phyloP scores from a whole-genome alignment of 2,888 invertebrate species.

The Zaprionus lineosus region DNA sequence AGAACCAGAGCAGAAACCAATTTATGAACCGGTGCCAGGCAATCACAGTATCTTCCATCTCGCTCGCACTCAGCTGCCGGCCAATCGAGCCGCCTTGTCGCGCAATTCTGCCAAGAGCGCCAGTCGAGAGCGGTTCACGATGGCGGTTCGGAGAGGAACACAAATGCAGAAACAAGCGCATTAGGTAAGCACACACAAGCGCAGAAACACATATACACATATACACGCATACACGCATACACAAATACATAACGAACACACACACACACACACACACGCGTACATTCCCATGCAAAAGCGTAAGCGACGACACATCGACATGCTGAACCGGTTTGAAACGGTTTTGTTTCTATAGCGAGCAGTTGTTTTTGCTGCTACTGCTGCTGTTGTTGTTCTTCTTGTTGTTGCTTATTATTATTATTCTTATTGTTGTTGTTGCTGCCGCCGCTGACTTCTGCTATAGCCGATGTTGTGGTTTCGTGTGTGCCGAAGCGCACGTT shows the following conservation, averaged over 20 bases:
- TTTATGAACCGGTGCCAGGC: conserved; percentile 57
- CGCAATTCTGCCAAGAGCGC: conserved; percentile 37
- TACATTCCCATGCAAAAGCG: too few species aligned
- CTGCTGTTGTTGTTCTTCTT: conserved; percentile 12
- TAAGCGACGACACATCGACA: conserved; percentile 11
- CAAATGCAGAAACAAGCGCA: conserved; percentile 15
- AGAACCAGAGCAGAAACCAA: conserved; percentile 63
- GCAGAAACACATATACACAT: background rate
- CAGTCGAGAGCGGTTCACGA: conserved; percentile 47
- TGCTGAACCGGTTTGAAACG: conserved; percentile 61
- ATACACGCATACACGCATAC: too few species aligned
- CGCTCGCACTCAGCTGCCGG: conserved; percentile 21
- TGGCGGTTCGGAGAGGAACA: conserved; percentile 44
- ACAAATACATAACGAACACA: background rate
- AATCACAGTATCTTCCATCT: conserved; percentile 36
- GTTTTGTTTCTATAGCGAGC: conserved; percentile 34
- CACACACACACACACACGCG: background rate
- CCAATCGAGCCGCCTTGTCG: background rate
- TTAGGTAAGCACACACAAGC: conserved; percentile 22
- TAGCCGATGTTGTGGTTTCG: conserved; percentile 12
- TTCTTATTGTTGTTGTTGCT: conserved; percentile 1
- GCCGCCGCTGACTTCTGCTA: conserved; percentile 27
- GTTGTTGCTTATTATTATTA: too few species aligned
- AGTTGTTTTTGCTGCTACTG: conserved; percentile 26
- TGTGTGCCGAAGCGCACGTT: conserved; percentile 35